Evolutionary conservation across 2,888 invertebrate genomes (phyloP).

Genomic region (Erynnis tages): DNA sequence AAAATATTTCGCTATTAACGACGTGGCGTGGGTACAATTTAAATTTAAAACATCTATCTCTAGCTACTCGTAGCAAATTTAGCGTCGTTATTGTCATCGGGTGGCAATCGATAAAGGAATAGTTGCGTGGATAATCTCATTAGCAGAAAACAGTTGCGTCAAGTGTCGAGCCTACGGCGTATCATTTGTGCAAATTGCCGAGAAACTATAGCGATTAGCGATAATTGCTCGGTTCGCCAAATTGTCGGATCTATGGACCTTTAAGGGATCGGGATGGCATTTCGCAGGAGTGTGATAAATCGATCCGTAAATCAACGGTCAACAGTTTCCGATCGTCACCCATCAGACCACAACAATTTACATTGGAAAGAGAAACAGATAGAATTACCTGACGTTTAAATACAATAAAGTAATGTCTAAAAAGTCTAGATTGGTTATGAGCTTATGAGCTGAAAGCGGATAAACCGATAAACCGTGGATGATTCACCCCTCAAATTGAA

Average conservation of each 20-base stretch:
- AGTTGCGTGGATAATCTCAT: conserved; percentile 56
- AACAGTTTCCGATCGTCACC: background rate
- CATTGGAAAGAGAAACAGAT: no score
- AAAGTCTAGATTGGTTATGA: no score
- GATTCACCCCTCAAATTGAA: no score
- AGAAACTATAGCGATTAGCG: conserved; percentile 66
- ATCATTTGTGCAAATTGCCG: conserved; percentile 65
- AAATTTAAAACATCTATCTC: background rate
- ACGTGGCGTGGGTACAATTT: background rate
- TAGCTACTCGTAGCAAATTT: background rate
- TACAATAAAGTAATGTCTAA: no score
- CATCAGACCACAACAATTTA: no score
- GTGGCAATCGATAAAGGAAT: conserved; percentile 46
- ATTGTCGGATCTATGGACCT: conserved; percentile 53
- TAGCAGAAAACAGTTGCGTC: conserved; percentile 53
- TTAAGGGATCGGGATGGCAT: conserved; percentile 31
- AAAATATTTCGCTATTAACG: conserved; percentile 2
- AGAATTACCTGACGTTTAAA: no score
- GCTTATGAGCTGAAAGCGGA: no score
- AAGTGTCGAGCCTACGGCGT: conserved; percentile 48
- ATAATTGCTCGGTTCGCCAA: conserved; percentile 66
- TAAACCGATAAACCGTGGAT: no score
- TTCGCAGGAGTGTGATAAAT: conserved; percentile 29
- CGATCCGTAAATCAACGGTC: conserved; percentile 29
- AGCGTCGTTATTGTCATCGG: conserved; percentile 16